phyloP scores from a whole-genome alignment of 2,797 vertebrate species.

The Thaleichthys pacificus region DNA sequence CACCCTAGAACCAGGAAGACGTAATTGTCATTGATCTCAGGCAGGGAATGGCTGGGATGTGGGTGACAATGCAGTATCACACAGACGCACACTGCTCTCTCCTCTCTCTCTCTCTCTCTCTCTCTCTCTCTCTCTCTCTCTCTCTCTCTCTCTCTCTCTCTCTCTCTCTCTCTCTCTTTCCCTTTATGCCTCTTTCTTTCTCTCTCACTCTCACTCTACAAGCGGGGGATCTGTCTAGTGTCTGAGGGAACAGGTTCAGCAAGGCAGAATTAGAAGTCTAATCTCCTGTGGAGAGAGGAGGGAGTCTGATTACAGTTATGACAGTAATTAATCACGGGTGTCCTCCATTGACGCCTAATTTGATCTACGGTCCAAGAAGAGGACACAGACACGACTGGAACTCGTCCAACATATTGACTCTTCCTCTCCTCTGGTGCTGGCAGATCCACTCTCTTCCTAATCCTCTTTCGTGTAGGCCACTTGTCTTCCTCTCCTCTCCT shows the following conservation, averaged over 20 bases:
- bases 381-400: constrained; percentile 39
- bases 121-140: not conserved
- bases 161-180: constrained; percentile 14
- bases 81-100: constrained; percentile 13
- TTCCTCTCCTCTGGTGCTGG: constrained; percentile 13
- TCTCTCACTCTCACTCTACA: constrained; percentile 7
- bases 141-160: constrained; percentile 1
- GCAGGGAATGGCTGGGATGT: not conserved
- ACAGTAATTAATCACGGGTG: constrained; percentile 43
- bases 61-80: not conserved
- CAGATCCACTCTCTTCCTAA: constrained; percentile 12
- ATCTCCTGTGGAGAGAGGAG: constrained; percentile 38
- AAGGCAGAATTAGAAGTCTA: constrained; percentile 36
- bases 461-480: constrained; percentile 2
- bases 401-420: constrained; percentile 25
- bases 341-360: constrained; percentile 45
- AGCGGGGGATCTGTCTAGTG: not conserved
- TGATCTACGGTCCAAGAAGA: constrained; percentile 40
- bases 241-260: not conserved
- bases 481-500: constrained; percentile 6
- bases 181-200: not conserved
- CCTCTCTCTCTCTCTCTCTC: constrained; percentile 12
- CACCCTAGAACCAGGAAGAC: not conserved
- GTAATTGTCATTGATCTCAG: not conserved
- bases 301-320: constrained; percentile 43